Conservation (phyloP, 1,140 invertebrate genomes). For the Calycopis cecrops region DNA sequence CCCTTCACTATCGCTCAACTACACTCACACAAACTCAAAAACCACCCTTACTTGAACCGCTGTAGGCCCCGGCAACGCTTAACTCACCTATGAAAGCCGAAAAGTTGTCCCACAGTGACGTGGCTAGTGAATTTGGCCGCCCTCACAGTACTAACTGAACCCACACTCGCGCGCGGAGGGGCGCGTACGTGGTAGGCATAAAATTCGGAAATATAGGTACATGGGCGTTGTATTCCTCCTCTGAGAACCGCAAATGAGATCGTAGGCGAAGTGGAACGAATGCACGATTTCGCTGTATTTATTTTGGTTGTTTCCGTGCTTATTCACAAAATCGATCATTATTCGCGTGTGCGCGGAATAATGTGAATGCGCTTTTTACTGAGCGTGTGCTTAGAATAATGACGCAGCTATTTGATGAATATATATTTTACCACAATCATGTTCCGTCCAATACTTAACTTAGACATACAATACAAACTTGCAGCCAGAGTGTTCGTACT, state of each 20-base stretch:
- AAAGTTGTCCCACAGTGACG: slow-evolving; percentile 35
- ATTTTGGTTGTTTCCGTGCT: slow-evolving; percentile 37
- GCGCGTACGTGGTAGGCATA: slow-evolving; percentile 59
- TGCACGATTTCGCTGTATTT: slow-evolving; percentile 59
- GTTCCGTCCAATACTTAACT: too few relatives aligned
- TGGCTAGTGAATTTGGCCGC: slow-evolving; percentile 38
- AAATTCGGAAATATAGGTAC: slow-evolving; percentile 67
- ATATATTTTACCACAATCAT: too few relatives aligned
- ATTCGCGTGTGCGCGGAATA: not conserved
- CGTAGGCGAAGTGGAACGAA: slow-evolving; percentile 56
- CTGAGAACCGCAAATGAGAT: slow-evolving; percentile 64
- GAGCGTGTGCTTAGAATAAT: not conserved
- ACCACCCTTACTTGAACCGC: slow-evolving; percentile 32
- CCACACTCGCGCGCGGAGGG: slow-evolving; percentile 32
- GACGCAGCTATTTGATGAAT: not conserved
- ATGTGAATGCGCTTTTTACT: not conserved
- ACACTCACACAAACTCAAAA: slow-evolving; percentile 42
- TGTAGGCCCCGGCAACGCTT: slow-evolving; percentile 23
- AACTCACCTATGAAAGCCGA: slow-evolving; percentile 22
- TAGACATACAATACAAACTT: too few relatives aligned
- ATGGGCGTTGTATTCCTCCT: slow-evolving; percentile 54
- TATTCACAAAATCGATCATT: slow-evolving; percentile 25
- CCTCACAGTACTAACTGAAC: slow-evolving; percentile 44
- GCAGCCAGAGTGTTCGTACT: too few relatives aligned
- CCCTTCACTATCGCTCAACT: slow-evolving; percentile 60